Evolutionary conservation across 2,797 vertebrate species (phyloP).

Genomic region (Sebastes variabilis): DNA sequence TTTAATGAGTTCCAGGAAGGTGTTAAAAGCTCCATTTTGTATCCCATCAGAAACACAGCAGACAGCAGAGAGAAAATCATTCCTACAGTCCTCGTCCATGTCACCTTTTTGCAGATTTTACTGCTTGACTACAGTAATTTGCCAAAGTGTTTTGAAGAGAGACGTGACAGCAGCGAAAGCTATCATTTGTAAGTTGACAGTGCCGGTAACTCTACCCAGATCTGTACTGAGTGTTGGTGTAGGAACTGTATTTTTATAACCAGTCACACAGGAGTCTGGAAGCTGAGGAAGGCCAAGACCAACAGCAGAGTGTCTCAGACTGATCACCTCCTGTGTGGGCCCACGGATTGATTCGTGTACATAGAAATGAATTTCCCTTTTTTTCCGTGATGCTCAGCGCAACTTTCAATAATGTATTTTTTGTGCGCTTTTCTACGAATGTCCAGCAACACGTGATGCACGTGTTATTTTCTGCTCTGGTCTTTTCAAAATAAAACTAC

Average conservation of each 20-base stretch:
- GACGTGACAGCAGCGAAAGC: background rate
- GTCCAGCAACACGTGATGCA: no score
- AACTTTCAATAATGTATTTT: no score
- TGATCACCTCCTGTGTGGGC: background rate
- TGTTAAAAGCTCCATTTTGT: slow-evolving; percentile 15
- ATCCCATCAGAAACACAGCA: background rate
- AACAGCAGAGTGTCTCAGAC: slow-evolving; percentile 20
- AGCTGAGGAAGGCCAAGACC: slow-evolving; percentile 16
- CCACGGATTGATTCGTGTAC: no score
- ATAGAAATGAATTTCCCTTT: no score
- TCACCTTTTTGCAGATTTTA: background rate
- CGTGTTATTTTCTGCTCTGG: no score
- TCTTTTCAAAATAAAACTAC: no score
- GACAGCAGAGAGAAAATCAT: background rate
- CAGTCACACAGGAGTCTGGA: background rate
- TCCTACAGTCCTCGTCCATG: background rate
- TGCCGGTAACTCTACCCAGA: slow-evolving; percentile 14
- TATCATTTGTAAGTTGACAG: background rate
- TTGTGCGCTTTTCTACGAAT: no score
- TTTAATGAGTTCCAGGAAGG: slow-evolving; percentile 27
- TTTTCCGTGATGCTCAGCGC: no score
- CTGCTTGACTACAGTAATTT: background rate
- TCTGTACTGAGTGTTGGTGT: slow-evolving; percentile 17
- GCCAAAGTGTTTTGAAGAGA: background rate
- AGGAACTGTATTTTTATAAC: slow-evolving; percentile 12